Conservation (phyloP, 2,797 vertebrate species). For the Choloepus didactylus region DNA sequence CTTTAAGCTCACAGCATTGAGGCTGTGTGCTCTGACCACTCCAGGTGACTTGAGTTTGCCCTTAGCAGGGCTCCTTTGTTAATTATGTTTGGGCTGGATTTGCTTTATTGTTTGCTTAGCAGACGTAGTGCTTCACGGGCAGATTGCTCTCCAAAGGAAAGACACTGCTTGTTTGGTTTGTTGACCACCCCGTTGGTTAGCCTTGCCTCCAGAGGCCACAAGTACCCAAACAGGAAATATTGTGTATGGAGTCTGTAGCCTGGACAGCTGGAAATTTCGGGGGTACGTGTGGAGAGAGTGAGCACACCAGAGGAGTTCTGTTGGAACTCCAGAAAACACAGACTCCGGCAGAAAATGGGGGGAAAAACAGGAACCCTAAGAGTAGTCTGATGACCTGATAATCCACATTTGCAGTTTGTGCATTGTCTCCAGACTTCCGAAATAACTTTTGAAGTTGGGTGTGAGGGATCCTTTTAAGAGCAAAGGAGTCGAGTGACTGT, state of each 20-base stretch:
- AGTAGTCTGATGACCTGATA: not conserved
- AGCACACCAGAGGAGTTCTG: not conserved
- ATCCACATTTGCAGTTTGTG: not conserved
- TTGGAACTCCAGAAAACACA: not conserved
- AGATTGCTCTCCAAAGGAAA: not conserved
- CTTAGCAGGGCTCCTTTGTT: not conserved
- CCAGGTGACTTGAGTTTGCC: not conserved
- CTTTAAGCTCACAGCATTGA: not conserved
- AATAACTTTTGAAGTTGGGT: not conserved
- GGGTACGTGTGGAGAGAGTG: not conserved
- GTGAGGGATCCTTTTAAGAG: not conserved
- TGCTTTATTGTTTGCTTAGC: conserved; percentile 70
- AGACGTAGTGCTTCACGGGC: not conserved
- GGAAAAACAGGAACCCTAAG: not conserved
- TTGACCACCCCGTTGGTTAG: conserved; percentile 36
- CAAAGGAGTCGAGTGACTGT: not conserved
- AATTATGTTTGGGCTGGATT: conserved; percentile 63
- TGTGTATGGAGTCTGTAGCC: fast-evolving
- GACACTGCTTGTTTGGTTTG: not conserved
- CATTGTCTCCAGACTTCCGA: not conserved
- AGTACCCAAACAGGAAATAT: not conserved
- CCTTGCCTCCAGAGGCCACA: not conserved
- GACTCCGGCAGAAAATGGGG: not conserved
- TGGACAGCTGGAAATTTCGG: not conserved
- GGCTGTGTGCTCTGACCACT: not conserved